Percentiles rank a stretch among this genome's conserved stretches.
These are phyloP conservation scores for Acanthornis magna DNA, from an alignment of 2,797 vertebrate genomes.

Conservation along the genomic window DNA sequence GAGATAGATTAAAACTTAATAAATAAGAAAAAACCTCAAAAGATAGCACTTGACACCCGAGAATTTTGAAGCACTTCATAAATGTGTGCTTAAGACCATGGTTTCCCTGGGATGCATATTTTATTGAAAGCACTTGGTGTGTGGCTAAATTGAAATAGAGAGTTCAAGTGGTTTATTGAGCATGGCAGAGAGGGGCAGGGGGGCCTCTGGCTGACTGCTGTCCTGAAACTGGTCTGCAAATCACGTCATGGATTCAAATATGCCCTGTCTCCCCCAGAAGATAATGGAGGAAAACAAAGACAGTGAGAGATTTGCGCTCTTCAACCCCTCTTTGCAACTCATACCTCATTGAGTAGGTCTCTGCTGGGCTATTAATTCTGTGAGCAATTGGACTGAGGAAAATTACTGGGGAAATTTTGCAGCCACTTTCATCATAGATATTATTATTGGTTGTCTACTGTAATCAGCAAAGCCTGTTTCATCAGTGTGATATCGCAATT, in stretches of 20 bases:
- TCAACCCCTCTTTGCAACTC: neutral
- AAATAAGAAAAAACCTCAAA: neutral
- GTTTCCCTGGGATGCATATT: neutral
- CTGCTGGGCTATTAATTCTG: slow-evolving; percentile 10
- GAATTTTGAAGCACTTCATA: neutral
- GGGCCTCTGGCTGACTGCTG: neutral
- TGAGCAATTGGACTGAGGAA: neutral
- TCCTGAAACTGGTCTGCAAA: neutral
- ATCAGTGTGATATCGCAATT: neutral
- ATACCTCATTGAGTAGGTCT: neutral
- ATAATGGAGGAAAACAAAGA: neutral
- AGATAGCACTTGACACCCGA: neutral
- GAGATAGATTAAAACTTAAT: neutral
- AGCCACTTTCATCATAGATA: slow-evolving; percentile 31
- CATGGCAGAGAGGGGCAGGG: neutral
- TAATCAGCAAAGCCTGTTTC: slow-evolving; percentile 44
- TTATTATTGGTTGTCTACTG: neutral
- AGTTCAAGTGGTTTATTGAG: neutral
- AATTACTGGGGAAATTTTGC: slow-evolving; percentile 32
- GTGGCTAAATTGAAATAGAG: neutral
- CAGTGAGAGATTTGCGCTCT: neutral
- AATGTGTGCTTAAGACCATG: neutral
- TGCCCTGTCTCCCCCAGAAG: neutral
- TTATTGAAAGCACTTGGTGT: neutral
- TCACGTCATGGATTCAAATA: neutral